These are phyloP conservation scores for Petrophora chlorosata DNA, from an alignment of 2,888 invertebrate species.

Conservation along the genomic window DNA sequence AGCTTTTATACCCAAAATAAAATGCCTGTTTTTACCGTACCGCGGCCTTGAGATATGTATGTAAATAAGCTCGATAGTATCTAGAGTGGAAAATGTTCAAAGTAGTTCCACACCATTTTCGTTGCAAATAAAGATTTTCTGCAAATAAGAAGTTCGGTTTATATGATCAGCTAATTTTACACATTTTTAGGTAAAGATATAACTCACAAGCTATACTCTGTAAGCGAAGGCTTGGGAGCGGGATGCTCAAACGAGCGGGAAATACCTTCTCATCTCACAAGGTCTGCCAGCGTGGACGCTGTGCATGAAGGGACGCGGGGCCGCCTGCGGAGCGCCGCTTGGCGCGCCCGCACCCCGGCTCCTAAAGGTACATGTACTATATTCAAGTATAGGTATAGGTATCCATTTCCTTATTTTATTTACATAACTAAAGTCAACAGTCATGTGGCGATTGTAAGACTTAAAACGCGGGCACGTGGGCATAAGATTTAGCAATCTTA, in stretches of 20 bases:
- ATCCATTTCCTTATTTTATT: no score
- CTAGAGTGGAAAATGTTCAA: no score
- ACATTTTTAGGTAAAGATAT: constrained; percentile 88
- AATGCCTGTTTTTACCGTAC: no score
- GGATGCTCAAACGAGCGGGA: constrained; percentile 71
- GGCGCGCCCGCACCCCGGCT: constrained; percentile 74
- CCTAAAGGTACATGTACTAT: constrained; percentile 51
- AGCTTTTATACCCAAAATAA: constrained; percentile 5
- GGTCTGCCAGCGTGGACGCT: constrained; percentile 90
- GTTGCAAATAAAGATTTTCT: no score
- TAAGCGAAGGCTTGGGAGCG: constrained; percentile 88
- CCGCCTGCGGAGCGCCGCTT: constrained; percentile 86
- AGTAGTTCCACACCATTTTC: no score
- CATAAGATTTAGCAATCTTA: no score
- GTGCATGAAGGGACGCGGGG: constrained; percentile 91
- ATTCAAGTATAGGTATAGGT: no score
- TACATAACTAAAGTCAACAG: no score
- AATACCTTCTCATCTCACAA: constrained; percentile 79
- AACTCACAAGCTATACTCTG: constrained; percentile 92
- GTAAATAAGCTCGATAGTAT: constrained; percentile 8
- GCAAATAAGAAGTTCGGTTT: background rate
- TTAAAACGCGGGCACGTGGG: no score
- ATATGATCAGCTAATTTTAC: background rate
- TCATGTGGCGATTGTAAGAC: no score
- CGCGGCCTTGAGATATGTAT: background rate